Conservation (phyloP, 2,113 vertebrate genomes). For the Melanotaenia duboulayi region DNA sequence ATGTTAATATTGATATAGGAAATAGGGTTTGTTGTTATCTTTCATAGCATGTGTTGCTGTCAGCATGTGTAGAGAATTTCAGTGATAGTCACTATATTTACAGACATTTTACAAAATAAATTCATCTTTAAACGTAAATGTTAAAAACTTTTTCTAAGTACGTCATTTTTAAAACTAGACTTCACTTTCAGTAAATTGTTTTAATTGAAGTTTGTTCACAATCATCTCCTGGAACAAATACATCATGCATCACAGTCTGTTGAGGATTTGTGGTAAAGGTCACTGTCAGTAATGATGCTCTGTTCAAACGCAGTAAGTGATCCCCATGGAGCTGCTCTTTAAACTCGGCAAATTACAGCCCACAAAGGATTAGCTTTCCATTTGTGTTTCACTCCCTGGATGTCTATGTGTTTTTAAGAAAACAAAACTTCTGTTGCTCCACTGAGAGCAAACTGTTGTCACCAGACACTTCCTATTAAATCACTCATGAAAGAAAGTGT, state of each 20-base stretch:
- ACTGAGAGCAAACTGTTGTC: neutral
- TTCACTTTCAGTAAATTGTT: too few species aligned
- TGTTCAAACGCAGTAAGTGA: slow-evolving; percentile 9
- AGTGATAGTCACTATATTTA: too few species aligned
- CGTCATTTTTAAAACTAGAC: too few species aligned
- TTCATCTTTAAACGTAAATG: neutral
- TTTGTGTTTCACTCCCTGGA: neutral
- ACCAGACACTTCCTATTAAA: neutral
- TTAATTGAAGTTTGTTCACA: neutral
- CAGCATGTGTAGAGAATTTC: too few species aligned
- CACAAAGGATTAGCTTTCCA: slow-evolving; percentile 10
- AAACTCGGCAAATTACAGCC: neutral
- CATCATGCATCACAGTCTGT: slow-evolving; percentile 13
- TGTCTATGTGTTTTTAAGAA: neutral
- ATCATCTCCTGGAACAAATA: slow-evolving; percentile 16
- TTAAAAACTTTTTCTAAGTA: too few species aligned
- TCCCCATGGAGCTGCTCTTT: slow-evolving; percentile 48
- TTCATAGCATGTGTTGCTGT: too few species aligned
- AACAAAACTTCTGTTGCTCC: neutral
- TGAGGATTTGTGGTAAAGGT: slow-evolving; percentile 43
- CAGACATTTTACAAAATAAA: too few species aligned
- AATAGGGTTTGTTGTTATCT: too few species aligned
- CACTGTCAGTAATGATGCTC: slow-evolving; percentile 30
- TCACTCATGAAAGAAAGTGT: neutral
- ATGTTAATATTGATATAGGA: too few species aligned